Evolutionary conservation across 2,888 invertebrate species (phyloP), one percentile per base, ranked within the genome.

Genomic region (Machimus atricapillus): DNA sequence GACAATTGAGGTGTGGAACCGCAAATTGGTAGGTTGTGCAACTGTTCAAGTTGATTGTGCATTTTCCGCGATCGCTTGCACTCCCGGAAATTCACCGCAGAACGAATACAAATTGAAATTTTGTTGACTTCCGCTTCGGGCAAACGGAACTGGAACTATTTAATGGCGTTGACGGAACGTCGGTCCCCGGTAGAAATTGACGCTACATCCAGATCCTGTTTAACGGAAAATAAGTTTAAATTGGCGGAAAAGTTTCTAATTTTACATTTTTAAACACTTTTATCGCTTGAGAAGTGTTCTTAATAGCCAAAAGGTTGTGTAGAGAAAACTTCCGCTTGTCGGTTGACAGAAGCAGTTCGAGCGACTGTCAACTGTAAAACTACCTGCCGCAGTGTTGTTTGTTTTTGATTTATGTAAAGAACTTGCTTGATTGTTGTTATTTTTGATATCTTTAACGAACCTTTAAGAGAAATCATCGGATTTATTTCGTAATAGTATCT

Each of bases 121-220:
- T 66, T 73, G 43, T 34, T 74, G 76, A 85, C 85, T 85, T 85
- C 85, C 85, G 85, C 85, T 85, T 74, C 34, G 23, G 46, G 9
- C 27, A 74, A 85, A 76, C 76, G 85, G 85, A 85, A 85, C 85
- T 85, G 85, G 85, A 76, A 76, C 85, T 76, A 16, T 85, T 46
- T 46, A 46, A 85, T 85, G 85, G 76, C 85, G 66, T 19, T 40
- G 56, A 7, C 31, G 66, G 66, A 79, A 79, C 19, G 7, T 56
- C n/a, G 37, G 46, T 16, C 27, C 16, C 52, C n/a, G 52, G n/a
- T n/a, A 43, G 76, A 76, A 37, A 76, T 76, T 85, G 40, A 46
- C 85, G 73, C 31, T 14, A 85, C 76, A 85, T 85, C 85, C 85
- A 74, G 27, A 85, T 85, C 85, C 85, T 85, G 85, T 85, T 85